A percentile compares a stretch with the other conserved stretches of the same genome.
Conservation (phyloP, 2,888 invertebrate species). For the Ophonus ardosiacus region DNA sequence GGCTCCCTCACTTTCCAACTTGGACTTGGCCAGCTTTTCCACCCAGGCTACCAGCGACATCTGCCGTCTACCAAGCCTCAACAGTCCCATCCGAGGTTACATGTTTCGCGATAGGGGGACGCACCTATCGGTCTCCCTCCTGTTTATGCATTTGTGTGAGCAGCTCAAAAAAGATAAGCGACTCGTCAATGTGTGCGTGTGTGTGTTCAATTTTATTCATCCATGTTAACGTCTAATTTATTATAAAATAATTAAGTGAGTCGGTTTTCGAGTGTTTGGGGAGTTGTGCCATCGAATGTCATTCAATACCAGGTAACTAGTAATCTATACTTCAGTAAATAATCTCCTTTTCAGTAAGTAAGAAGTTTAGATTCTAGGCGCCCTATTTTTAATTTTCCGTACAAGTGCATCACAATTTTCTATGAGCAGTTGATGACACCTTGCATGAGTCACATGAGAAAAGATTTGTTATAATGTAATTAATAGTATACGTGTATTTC, state of each 20-base stretch:
- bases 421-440: neutral
- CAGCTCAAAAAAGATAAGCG: conserved; percentile 43
- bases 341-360: neutral
- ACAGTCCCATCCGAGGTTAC: neutral
- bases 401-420: conserved; percentile 3
- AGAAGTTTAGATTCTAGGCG: neutral
- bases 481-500: conserved; percentile 27
- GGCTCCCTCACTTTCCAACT: conserved; percentile 54
- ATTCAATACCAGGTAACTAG: conserved; percentile 24
- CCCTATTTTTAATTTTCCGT: conserved; percentile 38
- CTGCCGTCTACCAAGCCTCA: neutral
- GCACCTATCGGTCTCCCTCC: conserved; percentile 14
- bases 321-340: neutral
- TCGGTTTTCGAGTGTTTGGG: conserved; percentile 2
- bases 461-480: neutral
- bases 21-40: neutral
- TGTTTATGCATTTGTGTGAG: conserved; percentile 29
- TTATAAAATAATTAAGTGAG: conserved; percentile 32
- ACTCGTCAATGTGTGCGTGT: conserved; percentile 26
- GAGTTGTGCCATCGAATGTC: conserved; percentile 16
- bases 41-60: neutral
- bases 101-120: conserved; percentile 10
- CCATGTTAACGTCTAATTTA: conserved; percentile 40
- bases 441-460: conserved; percentile 16
- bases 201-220: conserved; percentile 35